phyloP scores from a whole-genome alignment of 2,113 vertebrate species.

The Antechinus stuartii region DNA sequence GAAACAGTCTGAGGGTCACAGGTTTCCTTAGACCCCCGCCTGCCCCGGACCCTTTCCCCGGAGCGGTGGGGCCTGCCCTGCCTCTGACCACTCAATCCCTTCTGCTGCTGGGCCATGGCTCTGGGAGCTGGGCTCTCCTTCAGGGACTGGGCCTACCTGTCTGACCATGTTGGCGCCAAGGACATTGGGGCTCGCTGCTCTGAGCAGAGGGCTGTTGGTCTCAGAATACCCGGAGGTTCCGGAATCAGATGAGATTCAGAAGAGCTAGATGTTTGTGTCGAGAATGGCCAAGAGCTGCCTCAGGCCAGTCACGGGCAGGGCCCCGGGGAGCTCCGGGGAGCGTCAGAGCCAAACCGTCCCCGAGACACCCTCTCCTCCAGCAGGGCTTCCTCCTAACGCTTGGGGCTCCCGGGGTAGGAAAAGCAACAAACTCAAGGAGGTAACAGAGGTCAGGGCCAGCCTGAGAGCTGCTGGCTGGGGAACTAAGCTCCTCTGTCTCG shows the following conservation, averaged over 20 bases:
- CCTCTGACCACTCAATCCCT: not conserved
- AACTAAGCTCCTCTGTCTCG: not conserved
- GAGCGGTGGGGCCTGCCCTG: not conserved
- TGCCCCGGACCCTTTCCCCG: not conserved
- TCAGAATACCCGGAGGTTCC: not conserved
- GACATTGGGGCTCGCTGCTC: not conserved
- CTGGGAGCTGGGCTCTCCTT: not conserved
- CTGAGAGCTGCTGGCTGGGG: not conserved
- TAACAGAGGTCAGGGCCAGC: not conserved
- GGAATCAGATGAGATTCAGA: not conserved
- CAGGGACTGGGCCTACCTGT: not conserved
- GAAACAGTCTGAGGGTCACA: not conserved
- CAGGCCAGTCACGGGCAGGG: not conserved
- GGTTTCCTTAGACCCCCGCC: not conserved
- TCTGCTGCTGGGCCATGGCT: not conserved
- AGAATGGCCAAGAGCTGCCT: not conserved
- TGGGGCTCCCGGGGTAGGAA: not conserved
- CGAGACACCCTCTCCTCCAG: not conserved
- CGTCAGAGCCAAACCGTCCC: not conserved
- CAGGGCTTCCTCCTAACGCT: not conserved
- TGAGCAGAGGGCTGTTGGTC: constrained; percentile 5
- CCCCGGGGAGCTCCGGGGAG: not conserved
- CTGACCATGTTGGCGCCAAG: not conserved
- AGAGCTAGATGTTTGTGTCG: not conserved
- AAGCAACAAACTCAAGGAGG: not conserved